phyloP scores from a whole-genome alignment of 2,888 invertebrate species.

The Cantharis rustica region DNA sequence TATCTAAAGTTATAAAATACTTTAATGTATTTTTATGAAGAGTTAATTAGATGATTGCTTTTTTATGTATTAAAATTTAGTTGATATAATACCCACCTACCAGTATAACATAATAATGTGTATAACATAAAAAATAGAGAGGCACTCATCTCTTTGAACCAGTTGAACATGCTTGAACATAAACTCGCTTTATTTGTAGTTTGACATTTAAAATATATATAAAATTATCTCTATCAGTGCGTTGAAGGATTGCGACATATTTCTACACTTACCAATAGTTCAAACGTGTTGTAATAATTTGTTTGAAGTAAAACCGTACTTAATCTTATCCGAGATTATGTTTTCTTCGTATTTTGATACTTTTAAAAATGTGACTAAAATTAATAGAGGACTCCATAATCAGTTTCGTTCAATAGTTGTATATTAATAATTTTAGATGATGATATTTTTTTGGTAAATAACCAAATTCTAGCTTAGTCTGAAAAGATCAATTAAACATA shows the following conservation, averaged over 20 bases:
- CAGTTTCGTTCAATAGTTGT: not conserved
- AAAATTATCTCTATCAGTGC: slow-evolving; percentile 35
- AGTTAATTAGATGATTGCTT: not conserved
- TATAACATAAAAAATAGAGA: not conserved
- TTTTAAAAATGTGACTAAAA: not conserved
- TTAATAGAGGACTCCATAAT: not conserved
- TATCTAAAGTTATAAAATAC: not conserved
- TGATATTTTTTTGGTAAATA: not conserved
- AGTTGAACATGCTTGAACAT: slow-evolving; percentile 25
- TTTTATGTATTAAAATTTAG: not conserved
- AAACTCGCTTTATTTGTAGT: slow-evolving; percentile 30
- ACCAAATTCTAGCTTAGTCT: not conserved
- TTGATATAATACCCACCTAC: not conserved
- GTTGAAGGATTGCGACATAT: slow-evolving; percentile 34
- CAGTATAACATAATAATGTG: not conserved
- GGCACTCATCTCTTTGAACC: slow-evolving; percentile 5
- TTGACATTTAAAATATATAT: slow-evolving; percentile 36
- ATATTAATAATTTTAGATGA: not conserved
- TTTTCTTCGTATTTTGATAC: slow-evolving; percentile 9
- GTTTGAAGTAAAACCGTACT: slow-evolving; percentile 18
- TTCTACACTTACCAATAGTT: slow-evolving; percentile 32
- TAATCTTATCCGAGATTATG: slow-evolving; percentile 21
- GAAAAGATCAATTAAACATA: not conserved
- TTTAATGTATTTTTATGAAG: no score
- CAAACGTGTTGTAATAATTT: slow-evolving; percentile 23